These are phyloP conservation scores for Platygyra sinensis DNA, from an alignment of 64 coral and sea anemone species.

Conservation along the genomic window DNA sequence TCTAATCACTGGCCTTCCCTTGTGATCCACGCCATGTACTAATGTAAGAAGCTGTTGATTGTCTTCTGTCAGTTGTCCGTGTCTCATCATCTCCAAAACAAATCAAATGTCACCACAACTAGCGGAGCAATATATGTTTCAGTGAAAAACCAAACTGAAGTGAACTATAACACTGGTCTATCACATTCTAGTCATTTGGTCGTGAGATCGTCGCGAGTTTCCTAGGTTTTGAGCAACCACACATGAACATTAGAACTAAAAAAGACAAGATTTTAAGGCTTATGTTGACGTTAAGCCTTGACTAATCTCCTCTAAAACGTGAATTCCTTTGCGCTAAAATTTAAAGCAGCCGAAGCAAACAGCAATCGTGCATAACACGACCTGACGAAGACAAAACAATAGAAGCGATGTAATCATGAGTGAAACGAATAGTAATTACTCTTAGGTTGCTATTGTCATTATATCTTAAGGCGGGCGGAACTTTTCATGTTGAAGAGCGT, in stretches of 20 bases:
- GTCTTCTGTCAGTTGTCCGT: neutral
- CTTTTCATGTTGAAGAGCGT: neutral
- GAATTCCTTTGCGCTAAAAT: neutral
- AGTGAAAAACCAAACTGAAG: no score
- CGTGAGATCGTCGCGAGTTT: no score
- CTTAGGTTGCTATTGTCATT: neutral
- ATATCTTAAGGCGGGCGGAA: neutral
- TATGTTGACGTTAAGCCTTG: neutral
- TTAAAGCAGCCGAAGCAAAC: neutral
- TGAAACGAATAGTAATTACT: slow-evolving; percentile 11
- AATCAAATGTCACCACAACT: neutral
- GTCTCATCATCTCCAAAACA: neutral
- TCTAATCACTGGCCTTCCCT: neutral
- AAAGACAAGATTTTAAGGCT: neutral
- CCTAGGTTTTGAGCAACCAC: neutral
- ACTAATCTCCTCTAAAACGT: slow-evolving; percentile 15
- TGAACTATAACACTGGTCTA: no score
- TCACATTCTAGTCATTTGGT: no score
- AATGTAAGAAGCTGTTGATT: slow-evolving; percentile 32
- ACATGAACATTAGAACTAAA: neutral
- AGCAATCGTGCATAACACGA: neutral
- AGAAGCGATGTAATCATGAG: neutral
- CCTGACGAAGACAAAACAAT: neutral
- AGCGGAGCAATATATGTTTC: no score
- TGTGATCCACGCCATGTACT: slow-evolving; percentile 16